Percentiles rank a stretch among this genome's conserved stretches.
phyloP scores from a whole-genome alignment of 2,113 vertebrate species.

The Antigone vipio region DNA sequence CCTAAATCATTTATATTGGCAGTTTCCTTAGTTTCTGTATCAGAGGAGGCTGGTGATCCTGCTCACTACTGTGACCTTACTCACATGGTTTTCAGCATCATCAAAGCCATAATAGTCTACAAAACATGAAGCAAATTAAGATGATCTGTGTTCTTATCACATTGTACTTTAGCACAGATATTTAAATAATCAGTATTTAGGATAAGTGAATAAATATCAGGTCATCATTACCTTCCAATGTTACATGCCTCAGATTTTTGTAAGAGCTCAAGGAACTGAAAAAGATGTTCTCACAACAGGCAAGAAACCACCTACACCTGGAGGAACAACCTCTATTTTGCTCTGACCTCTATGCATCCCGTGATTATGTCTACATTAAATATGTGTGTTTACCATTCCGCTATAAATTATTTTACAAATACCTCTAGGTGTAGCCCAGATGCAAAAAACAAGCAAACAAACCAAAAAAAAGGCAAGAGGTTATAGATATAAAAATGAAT shows the following conservation, averaged over 20 bases:
- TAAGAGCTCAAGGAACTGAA: background rate
- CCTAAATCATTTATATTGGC: background rate
- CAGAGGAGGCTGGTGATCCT: background rate
- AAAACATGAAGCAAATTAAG: background rate
- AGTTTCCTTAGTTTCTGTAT: background rate
- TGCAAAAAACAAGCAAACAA: background rate
- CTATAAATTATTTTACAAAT: constrained; percentile 37
- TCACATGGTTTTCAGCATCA: background rate
- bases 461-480: background rate
- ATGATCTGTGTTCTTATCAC: background rate
- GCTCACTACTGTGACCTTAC: background rate
- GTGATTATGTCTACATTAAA: background rate
- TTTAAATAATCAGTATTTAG: background rate
- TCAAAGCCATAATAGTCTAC: background rate
- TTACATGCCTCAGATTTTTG: background rate
- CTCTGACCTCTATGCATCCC: background rate
- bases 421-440: background rate
- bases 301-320: background rate
- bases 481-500: constrained; percentile 14
- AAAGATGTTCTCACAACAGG: background rate
- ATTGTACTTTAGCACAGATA: background rate
- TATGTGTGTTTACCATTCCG: background rate
- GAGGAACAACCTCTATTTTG: background rate
- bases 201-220: background rate
- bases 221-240: background rate